Evolutionary conservation across 2,113 vertebrate genomes (phyloP).

Genomic region (Picathartes gymnocephalus): DNA sequence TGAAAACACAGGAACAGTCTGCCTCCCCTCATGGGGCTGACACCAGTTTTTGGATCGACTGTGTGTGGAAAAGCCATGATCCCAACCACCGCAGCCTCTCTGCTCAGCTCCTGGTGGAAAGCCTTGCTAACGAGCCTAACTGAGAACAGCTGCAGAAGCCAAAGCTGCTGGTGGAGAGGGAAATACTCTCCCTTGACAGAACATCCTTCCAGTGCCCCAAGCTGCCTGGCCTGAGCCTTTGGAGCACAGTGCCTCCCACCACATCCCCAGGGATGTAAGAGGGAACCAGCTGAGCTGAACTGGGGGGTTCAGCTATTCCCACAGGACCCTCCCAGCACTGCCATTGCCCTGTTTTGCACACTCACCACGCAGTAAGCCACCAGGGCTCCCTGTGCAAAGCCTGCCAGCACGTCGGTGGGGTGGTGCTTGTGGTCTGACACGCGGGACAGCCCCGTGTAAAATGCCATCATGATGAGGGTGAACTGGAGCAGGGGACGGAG

Average conservation of each 20-base stretch:
- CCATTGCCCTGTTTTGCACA: accelerated
- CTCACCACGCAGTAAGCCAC: constrained; percentile 95
- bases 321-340: background rate
- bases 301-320: accelerated
- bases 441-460: constrained; percentile 93
- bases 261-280: accelerated
- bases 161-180: background rate
- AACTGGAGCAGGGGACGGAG: constrained; percentile 94
- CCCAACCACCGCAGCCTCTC: background rate
- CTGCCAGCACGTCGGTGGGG: constrained; percentile 89
- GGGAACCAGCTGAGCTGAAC: background rate
- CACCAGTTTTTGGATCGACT: background rate
- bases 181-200: background rate
- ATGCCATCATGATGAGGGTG: constrained; percentile 97
- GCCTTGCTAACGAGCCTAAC: background rate
- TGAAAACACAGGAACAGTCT: background rate
- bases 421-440: constrained; percentile 96
- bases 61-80: background rate
- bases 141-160: background rate
- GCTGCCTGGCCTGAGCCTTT: background rate
- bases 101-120: background rate
- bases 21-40: background rate
- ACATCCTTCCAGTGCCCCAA: accelerated
- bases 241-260: background rate
- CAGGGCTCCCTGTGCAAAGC: constrained; percentile 89